phyloP scores from a whole-genome alignment of 2,113 vertebrate genomes.

The Lethenteron camtschaticum region DNA sequence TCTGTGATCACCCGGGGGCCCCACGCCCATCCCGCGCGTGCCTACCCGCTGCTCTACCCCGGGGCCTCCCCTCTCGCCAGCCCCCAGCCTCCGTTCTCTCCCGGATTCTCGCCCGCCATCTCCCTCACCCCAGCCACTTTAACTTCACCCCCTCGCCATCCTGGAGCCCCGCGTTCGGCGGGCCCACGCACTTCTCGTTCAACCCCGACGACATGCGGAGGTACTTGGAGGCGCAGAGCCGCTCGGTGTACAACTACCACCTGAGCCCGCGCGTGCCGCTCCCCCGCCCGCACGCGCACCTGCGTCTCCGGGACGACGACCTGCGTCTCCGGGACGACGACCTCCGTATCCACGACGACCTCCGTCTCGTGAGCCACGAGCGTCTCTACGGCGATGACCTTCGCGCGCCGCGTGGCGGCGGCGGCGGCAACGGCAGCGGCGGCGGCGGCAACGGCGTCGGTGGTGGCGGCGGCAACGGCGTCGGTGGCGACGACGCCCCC shows the following conservation, averaged over 20 bases:
- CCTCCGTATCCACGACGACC: conserved; percentile 13
- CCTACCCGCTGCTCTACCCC: conserved; percentile 47
- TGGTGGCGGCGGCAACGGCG: too few species aligned
- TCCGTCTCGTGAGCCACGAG: too few species aligned
- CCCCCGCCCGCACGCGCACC: conserved; percentile 66
- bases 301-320: conserved; percentile 35
- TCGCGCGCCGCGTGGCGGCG: too few species aligned
- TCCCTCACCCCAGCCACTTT: conserved; percentile 55
- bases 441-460: too few species aligned
- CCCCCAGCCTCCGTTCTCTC: conserved; percentile 31
- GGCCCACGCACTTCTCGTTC: conserved; percentile 62
- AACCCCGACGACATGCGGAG: conserved; percentile 79
- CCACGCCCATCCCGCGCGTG: conserved; percentile 23
- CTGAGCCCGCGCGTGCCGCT: conserved; percentile 68
- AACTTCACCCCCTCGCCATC: conserved; percentile 62
- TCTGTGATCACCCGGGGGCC: conserved; percentile 28
- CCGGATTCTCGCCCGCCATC: conserved; percentile 48
- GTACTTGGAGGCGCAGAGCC: conserved; percentile 66
- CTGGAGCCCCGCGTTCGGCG: conserved; percentile 42
- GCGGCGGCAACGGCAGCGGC: too few species aligned
- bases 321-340: conserved; percentile 7
- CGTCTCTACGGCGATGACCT: too few species aligned
- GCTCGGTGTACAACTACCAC: conserved; percentile 85
- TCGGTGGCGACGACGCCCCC: too few species aligned
- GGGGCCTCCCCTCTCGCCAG: conserved; percentile 50